These are phyloP conservation scores for Drepana falcataria DNA, from an alignment of 2,888 invertebrate genomes.

Conservation along the genomic window DNA sequence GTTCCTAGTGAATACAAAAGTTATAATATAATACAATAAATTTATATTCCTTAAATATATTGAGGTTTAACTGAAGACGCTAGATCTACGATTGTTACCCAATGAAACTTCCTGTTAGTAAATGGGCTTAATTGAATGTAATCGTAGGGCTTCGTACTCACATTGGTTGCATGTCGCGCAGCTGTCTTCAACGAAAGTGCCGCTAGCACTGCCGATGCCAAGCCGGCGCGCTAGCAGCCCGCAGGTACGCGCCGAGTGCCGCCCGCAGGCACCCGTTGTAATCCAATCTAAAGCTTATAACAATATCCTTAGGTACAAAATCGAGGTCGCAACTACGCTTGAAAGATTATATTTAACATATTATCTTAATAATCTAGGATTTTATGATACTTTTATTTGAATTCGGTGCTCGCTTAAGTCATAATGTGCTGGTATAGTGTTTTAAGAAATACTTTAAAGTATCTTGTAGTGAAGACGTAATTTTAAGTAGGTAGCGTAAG, in stretches of 20 bases:
- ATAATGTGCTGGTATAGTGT: too few species aligned
- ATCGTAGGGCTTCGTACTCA: conserved; percentile 35
- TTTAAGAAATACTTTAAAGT: too few species aligned
- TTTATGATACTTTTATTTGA: too few species aligned
- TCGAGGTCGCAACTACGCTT: neutral
- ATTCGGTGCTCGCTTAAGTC: too few species aligned
- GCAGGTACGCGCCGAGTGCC: conserved; percentile 5
- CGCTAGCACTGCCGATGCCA: neutral
- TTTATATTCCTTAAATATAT: too few species aligned
- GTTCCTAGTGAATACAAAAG: too few species aligned
- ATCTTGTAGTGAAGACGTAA: too few species aligned
- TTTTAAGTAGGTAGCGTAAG: too few species aligned
- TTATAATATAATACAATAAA: too few species aligned
- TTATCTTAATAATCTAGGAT: too few species aligned
- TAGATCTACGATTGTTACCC: conserved; percentile 19
- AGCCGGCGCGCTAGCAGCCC: conserved; percentile 1
- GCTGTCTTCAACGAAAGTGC: conserved; percentile 7
- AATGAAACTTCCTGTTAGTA: conserved; percentile 31
- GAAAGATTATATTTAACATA: too few species aligned
- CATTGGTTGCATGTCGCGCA: conserved; percentile 17
- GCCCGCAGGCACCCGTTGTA: neutral
- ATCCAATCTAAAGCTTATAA: neutral
- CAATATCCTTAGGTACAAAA: neutral
- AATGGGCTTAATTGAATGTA: conserved; percentile 23
- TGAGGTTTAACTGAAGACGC: too few species aligned